A percentile compares a stretch with the other conserved stretches of the same genome.
Conservation (phyloP, 1,140 invertebrate species). For the Gonioctena quinquepunctata region DNA sequence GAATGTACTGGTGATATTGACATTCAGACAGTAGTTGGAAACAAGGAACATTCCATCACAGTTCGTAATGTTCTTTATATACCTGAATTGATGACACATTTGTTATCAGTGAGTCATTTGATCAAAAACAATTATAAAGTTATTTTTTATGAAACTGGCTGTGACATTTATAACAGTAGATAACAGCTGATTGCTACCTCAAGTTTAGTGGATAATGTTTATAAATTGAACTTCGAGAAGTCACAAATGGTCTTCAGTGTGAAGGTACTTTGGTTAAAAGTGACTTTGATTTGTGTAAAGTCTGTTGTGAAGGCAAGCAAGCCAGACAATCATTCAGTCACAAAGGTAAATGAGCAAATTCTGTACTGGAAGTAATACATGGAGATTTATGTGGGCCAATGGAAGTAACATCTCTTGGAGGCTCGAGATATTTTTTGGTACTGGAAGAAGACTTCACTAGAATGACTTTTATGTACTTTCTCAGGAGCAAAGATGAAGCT, state of each 20-base stretch:
- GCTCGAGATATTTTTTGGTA: slow-evolving; percentile 47
- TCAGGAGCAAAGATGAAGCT: slow-evolving; percentile 1
- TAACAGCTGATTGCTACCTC: too few relatives aligned
- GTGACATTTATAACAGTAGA: too few relatives aligned
- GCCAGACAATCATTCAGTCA: slow-evolving; percentile 37
- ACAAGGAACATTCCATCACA: too few relatives aligned
- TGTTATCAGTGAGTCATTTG: too few relatives aligned
- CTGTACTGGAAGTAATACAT: slow-evolving; percentile 42
- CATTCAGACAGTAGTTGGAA: too few relatives aligned
- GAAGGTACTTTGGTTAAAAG: slow-evolving; percentile 13
- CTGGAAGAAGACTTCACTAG: background rate
- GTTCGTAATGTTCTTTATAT: too few relatives aligned
- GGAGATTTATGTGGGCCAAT: slow-evolving; percentile 48
- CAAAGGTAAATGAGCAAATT: slow-evolving; percentile 26
- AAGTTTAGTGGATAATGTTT: too few relatives aligned
- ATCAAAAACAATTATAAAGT: too few relatives aligned
- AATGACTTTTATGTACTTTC: background rate
- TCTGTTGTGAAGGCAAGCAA: slow-evolving; percentile 49
- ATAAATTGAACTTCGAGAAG: too few relatives aligned
- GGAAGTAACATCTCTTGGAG: slow-evolving; percentile 41
- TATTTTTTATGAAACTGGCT: too few relatives aligned
- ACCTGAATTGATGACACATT: too few relatives aligned
- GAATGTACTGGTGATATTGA: too few relatives aligned
- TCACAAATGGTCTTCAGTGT: slow-evolving; percentile 32
- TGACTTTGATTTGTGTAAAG: slow-evolving; percentile 25